These are phyloP conservation scores for Eupithecia abbreviata DNA, from an alignment of 2,888 invertebrate genomes.

Conservation along the genomic window DNA sequence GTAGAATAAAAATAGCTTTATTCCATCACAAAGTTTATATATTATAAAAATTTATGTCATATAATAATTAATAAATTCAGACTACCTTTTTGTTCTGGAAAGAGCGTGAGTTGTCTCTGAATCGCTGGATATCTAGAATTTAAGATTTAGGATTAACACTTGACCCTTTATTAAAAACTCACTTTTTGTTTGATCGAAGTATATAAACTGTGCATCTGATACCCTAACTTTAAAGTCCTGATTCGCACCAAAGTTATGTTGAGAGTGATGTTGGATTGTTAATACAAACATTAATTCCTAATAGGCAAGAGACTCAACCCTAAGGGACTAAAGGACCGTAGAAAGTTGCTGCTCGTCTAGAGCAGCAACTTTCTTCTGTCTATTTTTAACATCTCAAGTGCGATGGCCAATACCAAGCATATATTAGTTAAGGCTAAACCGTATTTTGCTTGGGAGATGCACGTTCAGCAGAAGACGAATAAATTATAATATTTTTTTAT, in stretches of 20 bases:
- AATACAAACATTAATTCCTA: neutral
- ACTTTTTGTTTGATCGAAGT: neutral
- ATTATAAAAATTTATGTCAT: neutral
- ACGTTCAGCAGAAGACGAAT: neutral
- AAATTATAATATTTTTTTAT: too few relatives aligned
- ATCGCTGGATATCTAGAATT: neutral
- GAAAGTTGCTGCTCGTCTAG: neutral
- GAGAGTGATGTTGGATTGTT: neutral
- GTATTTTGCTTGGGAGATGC: neutral
- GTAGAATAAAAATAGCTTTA: too few relatives aligned
- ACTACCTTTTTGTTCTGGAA: conserved; percentile 37
- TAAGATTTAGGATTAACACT: neutral
- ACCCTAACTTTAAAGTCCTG: neutral
- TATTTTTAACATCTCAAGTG: neutral
- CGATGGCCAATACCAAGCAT: neutral
- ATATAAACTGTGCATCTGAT: neutral
- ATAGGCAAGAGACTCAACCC: neutral
- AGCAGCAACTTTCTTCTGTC: neutral
- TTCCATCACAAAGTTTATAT: too few relatives aligned
- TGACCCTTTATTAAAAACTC: neutral
- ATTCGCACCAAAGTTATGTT: neutral
- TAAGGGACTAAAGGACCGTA: neutral
- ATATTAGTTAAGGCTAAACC: neutral
- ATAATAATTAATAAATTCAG: neutral
- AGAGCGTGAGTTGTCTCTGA: neutral